Evolutionary conservation across 2,797 vertebrate species (phyloP).

Genomic region (Gymnoscopelus microlampas): DNA sequence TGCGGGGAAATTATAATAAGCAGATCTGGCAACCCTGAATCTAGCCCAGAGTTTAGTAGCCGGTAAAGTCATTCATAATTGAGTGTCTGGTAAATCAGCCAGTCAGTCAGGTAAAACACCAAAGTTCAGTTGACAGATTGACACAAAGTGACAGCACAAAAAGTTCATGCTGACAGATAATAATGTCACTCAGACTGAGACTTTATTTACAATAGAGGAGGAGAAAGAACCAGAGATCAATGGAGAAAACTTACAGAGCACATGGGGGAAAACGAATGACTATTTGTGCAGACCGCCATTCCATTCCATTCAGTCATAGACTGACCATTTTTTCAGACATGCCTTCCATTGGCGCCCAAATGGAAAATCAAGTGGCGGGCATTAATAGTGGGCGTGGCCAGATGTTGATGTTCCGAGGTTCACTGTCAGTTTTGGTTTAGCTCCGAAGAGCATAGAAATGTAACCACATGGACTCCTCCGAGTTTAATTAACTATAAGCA

Average conservation of each 20-base stretch:
- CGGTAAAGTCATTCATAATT: constrained; percentile 27
- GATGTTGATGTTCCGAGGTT: too few relatives aligned
- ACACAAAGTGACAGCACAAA: constrained; percentile 13
- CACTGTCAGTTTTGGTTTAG: too few relatives aligned
- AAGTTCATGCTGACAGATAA: not conserved
- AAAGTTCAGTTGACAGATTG: constrained; percentile 35
- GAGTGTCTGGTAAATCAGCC: constrained; percentile 43
- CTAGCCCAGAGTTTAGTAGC: constrained; percentile 58
- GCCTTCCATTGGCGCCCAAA: constrained; percentile 30
- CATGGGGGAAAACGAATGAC: constrained; percentile 41
- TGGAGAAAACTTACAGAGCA: constrained; percentile 18
- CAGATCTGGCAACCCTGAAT: too few relatives aligned
- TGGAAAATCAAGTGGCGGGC: too few relatives aligned
- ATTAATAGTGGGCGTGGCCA: too few relatives aligned
- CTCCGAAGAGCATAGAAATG: too few relatives aligned
- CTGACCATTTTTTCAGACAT: constrained; percentile 54
- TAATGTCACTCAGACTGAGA: constrained; percentile 6
- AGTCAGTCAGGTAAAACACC: constrained; percentile 33
- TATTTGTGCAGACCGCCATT: constrained; percentile 23
- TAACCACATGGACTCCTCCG: too few relatives aligned
- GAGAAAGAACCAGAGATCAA: constrained; percentile 4
- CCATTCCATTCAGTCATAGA: constrained; percentile 59
- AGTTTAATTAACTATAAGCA: too few relatives aligned
- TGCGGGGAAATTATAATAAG: too few relatives aligned
- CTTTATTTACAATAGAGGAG: not conserved